Evolutionary conservation across 2,797 vertebrate genomes (phyloP).

Genomic region (Ctenosaura bakeri): DNA sequence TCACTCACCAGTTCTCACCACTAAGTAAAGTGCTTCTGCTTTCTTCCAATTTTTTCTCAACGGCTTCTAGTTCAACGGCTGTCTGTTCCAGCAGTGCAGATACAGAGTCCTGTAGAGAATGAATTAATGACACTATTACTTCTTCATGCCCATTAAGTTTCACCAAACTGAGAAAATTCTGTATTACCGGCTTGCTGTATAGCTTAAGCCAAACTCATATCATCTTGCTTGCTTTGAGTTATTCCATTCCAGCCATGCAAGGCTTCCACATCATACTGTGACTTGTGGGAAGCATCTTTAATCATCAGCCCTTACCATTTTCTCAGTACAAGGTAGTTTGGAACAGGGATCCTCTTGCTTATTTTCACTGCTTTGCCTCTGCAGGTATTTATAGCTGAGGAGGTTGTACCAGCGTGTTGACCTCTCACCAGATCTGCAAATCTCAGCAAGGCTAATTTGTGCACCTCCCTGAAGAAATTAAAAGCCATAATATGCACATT

Average conservation of each 20-base stretch:
- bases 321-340: slow-evolving; percentile 67
- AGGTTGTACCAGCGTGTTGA: slow-evolving; percentile 94
- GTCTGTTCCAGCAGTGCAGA: slow-evolving; percentile 82
- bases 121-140: slow-evolving; percentile 25
- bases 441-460: slow-evolving; percentile 95
- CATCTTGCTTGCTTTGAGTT: background rate
- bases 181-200: background rate
- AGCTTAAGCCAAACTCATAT: background rate
- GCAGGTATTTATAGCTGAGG: slow-evolving; percentile 87
- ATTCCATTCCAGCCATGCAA: slow-evolving; percentile 25
- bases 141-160: background rate
- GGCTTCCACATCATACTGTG: background rate
- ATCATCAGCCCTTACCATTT: slow-evolving; percentile 74
- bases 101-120: slow-evolving; percentile 81
- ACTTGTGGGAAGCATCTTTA: slow-evolving; percentile 34
- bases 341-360: slow-evolving; percentile 66
- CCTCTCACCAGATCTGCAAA: slow-evolving; percentile 87
- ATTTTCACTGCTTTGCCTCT: slow-evolving; percentile 83
- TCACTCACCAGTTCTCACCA: slow-evolving; percentile 87
- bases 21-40: slow-evolving; percentile 74
- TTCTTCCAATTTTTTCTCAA: slow-evolving; percentile 80
- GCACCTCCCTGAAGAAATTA: slow-evolving; percentile 87
- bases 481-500: slow-evolving; percentile 19
- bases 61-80: slow-evolving; percentile 81
- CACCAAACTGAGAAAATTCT: background rate